Evolutionary conservation across 2,888 invertebrate genomes (phyloP).

Genomic region (Tetramorium bicarinatum): DNA sequence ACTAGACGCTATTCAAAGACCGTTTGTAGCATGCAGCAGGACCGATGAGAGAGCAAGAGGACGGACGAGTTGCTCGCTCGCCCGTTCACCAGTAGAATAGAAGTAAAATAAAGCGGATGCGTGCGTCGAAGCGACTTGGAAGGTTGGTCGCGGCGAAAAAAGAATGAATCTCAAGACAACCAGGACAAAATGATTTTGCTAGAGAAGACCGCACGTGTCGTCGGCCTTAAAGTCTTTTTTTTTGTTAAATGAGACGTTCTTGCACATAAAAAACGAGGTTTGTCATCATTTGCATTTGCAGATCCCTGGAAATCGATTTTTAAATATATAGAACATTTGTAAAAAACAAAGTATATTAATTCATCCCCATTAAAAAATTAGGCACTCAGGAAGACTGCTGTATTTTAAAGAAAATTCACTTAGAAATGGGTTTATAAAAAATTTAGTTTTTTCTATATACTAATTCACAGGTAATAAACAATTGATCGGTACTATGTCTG

Average conservation of each 20-base stretch:
- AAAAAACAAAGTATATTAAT: not conserved
- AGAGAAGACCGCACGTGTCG: slow-evolving; percentile 60
- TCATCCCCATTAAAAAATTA: not conserved
- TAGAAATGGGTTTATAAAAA: not conserved
- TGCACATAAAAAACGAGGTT: not conserved
- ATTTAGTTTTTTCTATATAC: not conserved
- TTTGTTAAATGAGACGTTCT: not conserved
- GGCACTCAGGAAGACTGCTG: not conserved
- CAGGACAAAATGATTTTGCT: slow-evolving; percentile 59
- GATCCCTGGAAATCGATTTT: not conserved
- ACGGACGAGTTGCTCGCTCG: slow-evolving; percentile 55
- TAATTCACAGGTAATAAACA: not conserved
- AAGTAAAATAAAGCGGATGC: slow-evolving; percentile 68
- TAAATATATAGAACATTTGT: not conserved
- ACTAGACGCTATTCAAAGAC: slow-evolving; percentile 83
- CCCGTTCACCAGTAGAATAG: slow-evolving; percentile 57
- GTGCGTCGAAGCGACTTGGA: slow-evolving; percentile 43
- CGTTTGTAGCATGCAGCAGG: slow-evolving; percentile 74
- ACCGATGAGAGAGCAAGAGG: slow-evolving; percentile 58
- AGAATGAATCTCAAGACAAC: slow-evolving; percentile 46
- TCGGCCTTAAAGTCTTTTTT: not conserved
- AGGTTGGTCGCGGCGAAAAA: slow-evolving; percentile 33
- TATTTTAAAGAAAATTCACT: not conserved
- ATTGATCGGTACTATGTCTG: not conserved
- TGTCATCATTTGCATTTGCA: too few relatives aligned